Evolutionary conservation across 2,113 vertebrate species (phyloP).

Genomic region (Empidonax traillii): DNA sequence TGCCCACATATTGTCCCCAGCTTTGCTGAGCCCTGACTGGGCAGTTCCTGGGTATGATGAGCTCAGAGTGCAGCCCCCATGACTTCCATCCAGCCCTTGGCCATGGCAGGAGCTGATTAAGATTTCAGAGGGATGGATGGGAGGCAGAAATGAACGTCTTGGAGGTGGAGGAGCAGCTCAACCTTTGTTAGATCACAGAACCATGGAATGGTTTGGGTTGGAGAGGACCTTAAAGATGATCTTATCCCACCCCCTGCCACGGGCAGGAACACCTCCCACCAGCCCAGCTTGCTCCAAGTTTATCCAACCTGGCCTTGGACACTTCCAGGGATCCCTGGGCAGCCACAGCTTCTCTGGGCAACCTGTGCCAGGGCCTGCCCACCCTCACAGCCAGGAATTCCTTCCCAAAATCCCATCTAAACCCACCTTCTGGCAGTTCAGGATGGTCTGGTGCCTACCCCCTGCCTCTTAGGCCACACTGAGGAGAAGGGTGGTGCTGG

Average conservation of each 20-base stretch:
- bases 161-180: background rate
- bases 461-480: rapidly evolving
- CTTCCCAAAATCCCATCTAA: background rate
- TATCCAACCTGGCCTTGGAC: rapidly evolving
- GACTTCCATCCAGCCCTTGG: background rate
- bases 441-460: background rate
- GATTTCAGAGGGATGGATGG: rapidly evolving
- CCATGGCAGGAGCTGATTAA: background rate
- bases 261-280: background rate
- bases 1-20: background rate
- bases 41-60: background rate
- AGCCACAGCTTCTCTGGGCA: background rate
- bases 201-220: background rate
- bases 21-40: background rate
- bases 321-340: background rate
- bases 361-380: background rate
- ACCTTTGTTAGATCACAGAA: background rate
- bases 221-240: background rate
- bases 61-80: rapidly evolving
- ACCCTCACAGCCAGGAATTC: background rate
- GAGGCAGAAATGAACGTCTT: background rate
- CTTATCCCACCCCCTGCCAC: background rate
- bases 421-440: background rate
- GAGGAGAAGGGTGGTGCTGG: background rate
- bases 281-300: background rate